These are phyloP conservation scores for Stomatorhinus ivindoensis DNA, from an alignment of 2,113 vertebrate species.

Conservation along the genomic window DNA sequence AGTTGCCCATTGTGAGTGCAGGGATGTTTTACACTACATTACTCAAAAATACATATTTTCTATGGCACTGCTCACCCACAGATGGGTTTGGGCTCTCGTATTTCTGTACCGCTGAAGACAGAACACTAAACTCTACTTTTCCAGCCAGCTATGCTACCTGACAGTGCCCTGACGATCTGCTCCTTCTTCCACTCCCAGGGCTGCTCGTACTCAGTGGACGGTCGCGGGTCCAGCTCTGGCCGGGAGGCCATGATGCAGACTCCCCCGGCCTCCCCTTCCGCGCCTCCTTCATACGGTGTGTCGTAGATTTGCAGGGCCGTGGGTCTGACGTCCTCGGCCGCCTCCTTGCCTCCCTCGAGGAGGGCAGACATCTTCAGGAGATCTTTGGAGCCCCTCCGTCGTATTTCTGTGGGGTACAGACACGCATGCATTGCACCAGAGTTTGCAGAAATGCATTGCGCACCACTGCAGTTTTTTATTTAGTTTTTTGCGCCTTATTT, in stretches of 20 bases:
- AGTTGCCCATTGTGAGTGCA: not conserved
- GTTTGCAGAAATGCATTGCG: not conserved
- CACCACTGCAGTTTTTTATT: not conserved
- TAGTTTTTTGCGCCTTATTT: not conserved
- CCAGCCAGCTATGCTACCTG: conserved; percentile 49
- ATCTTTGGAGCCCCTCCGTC: conserved; percentile 83
- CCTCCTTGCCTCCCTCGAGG: conserved; percentile 60
- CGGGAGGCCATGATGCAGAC: conserved; percentile 63
- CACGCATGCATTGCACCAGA: not conserved
- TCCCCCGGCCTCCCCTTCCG: conserved; percentile 48
- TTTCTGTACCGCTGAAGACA: not conserved
- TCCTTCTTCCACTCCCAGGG: conserved; percentile 72
- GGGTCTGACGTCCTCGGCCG: conserved; percentile 39
- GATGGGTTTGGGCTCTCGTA: not conserved
- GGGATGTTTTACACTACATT: not conserved
- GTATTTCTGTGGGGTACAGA: conserved; percentile 64
- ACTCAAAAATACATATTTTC: not conserved
- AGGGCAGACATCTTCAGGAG: conserved; percentile 81
- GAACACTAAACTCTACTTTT: not conserved
- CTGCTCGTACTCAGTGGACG: conserved; percentile 62
- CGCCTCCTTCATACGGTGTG: conserved; percentile 59
- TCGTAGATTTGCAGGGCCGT: conserved; percentile 61
- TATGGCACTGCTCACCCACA: not conserved
- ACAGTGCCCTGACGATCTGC: conserved; percentile 63
- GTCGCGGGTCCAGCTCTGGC: conserved; percentile 60